Evolutionary conservation across 1,140 invertebrate genomes (phyloP).

Genomic region (Anastrepha obliqua): DNA sequence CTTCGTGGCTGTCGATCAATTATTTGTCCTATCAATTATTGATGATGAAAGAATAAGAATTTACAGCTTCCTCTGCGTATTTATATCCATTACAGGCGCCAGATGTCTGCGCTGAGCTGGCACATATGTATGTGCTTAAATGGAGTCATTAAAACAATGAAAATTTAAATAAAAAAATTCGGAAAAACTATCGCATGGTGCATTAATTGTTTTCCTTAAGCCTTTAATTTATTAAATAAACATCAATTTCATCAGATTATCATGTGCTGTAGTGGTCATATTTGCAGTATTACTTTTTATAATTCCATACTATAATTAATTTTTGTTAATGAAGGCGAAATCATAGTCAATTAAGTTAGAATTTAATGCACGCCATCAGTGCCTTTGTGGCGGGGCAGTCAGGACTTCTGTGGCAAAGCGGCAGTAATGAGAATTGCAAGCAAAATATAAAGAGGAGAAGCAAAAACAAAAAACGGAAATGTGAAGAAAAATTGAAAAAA

Average conservation of each 20-base stretch:
- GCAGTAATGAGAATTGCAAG: neutral
- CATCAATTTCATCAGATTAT: neutral
- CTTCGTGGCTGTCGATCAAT: too few relatives aligned
- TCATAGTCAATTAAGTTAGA: constrained; percentile 48
- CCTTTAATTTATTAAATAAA: constrained; percentile 26
- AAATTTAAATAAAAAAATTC: too few relatives aligned
- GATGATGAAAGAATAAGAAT: too few relatives aligned
- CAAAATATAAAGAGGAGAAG: neutral
- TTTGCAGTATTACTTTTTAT: constrained; percentile 11
- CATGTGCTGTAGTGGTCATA: neutral
- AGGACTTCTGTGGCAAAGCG: neutral
- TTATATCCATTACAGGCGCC: too few relatives aligned
- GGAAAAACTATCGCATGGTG: too few relatives aligned
- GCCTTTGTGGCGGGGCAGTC: neutral
- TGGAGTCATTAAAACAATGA: too few relatives aligned
- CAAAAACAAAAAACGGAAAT: neutral
- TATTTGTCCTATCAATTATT: too few relatives aligned
- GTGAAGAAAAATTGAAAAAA: neutral
- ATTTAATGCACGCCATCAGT: neutral
- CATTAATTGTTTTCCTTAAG: neutral
- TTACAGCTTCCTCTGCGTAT: too few relatives aligned
- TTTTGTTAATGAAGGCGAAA: constrained; percentile 27
- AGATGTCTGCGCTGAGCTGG: too few relatives aligned
- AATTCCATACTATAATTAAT: constrained; percentile 46
- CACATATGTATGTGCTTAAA: too few relatives aligned